Percentiles rank a stretch among this genome's conserved stretches.
Evolutionary conservation across 1,140 invertebrate genomes (phyloP).

Genomic region (Lutraria rhynchaena): DNA sequence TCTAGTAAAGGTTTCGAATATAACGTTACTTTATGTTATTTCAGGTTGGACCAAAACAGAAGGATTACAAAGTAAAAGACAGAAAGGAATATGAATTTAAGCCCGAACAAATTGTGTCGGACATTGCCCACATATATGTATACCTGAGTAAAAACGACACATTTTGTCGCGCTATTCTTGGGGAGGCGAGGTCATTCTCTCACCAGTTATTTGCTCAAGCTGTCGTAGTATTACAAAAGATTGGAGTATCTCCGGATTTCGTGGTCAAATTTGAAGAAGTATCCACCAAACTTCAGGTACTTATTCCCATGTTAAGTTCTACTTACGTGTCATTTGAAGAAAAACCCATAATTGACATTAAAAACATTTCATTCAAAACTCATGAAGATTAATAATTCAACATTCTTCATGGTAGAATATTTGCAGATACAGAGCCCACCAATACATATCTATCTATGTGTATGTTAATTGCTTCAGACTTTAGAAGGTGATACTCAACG

Average conservation of each 20-base stretch:
- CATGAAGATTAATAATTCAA: no score
- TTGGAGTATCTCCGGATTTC: constrained; percentile 71
- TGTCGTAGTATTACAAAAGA: constrained; percentile 84
- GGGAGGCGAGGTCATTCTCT: constrained; percentile 96
- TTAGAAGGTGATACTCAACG: neutral
- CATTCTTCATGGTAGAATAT: no score
- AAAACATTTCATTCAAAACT: neutral
- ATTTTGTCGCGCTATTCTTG: constrained; percentile 94
- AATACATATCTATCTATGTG: no score
- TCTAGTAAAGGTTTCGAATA: no score
- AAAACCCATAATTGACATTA: neutral
- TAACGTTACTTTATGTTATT: no score
- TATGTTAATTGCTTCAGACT: neutral
- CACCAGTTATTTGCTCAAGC: constrained; percentile 91
- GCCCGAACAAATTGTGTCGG: constrained; percentile 92
- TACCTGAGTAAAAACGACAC: constrained; percentile 88
- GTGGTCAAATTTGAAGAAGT: constrained; percentile 75
- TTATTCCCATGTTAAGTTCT: no score
- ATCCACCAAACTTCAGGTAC: constrained; percentile 79
- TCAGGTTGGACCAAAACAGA: constrained; percentile 87
- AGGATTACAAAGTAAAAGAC: constrained; percentile 87
- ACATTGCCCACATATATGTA: constrained; percentile 96
- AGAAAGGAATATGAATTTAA: constrained; percentile 95
- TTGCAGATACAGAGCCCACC: no score
- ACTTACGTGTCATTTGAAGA: neutral